A percentile compares a stretch with the other conserved stretches of the same genome.
These are phyloP conservation scores for Bombus ignitus DNA, from an alignment of 1,140 invertebrate genomes.

Conservation along the genomic window DNA sequence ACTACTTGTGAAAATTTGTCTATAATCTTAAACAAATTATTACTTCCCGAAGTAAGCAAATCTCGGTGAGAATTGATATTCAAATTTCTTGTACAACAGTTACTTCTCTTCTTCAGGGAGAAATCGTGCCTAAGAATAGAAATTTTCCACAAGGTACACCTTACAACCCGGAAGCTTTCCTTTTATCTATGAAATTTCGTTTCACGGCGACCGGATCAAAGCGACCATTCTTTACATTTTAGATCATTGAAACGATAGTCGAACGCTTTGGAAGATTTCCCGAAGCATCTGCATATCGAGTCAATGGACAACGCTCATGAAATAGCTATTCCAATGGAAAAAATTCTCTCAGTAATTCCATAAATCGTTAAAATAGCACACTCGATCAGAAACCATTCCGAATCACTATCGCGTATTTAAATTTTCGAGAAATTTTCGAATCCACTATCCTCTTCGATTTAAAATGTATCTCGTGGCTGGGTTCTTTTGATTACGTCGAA, in stretches of 20 bases:
- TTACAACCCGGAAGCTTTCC: background rate
- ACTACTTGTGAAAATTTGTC: too few species aligned
- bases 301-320: background rate
- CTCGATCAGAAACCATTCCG: background rate
- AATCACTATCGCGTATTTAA: background rate
- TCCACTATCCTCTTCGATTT: background rate
- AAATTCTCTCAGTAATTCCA: background rate
- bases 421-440: background rate
- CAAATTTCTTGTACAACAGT: background rate
- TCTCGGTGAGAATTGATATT: background rate
- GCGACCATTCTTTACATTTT: constrained; percentile 28
- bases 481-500: background rate
- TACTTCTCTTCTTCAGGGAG: too few species aligned
- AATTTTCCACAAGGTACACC: background rate
- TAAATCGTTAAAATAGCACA: background rate
- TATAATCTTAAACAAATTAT: too few species aligned
- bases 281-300: background rate
- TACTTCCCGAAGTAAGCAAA: background rate
- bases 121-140: background rate
- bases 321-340: background rate
- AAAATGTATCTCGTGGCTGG: too few species aligned
- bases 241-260: constrained; percentile 7
- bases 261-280: constrained; percentile 5
- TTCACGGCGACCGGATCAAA: constrained; percentile 22
- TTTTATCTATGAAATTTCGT: constrained; percentile 11